Conservation (phyloP, 1,140 invertebrate species). For the Atopsyche davidsoni region DNA sequence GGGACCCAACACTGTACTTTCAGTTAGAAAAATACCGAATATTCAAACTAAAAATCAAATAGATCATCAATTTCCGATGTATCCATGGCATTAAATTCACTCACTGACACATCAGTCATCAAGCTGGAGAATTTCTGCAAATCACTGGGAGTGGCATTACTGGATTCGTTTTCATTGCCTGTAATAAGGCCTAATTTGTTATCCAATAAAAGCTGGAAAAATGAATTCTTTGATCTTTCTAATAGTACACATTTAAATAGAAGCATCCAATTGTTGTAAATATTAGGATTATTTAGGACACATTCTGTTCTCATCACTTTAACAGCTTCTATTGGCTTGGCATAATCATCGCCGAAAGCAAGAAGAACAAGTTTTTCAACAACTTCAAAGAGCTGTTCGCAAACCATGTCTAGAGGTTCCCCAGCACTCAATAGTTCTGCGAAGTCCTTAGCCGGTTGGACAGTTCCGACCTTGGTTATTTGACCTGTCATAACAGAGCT, state of each 20-base stretch:
- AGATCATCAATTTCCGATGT: conserved; percentile 39
- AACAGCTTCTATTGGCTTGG: conserved; percentile 38
- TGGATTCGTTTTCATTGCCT: conserved; percentile 38
- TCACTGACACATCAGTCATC: conserved; percentile 37
- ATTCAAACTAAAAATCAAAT: too few species aligned
- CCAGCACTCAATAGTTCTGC: conserved; percentile 33
- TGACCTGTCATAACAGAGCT: conserved; percentile 18
- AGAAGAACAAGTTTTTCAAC: conserved; percentile 40
- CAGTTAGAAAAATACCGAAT: too few species aligned
- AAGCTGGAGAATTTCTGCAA: conserved; percentile 32
- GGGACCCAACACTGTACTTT: too few species aligned
- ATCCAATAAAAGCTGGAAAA: conserved; percentile 35
- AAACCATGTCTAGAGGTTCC: conserved; percentile 33
- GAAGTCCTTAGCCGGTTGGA: conserved; percentile 40
- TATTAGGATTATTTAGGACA: conserved; percentile 33
- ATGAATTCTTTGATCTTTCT: conserved; percentile 33
- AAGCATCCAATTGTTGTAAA: conserved; percentile 42
- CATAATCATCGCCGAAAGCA: conserved; percentile 37
- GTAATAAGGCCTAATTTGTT: conserved; percentile 39
- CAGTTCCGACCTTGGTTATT: conserved; percentile 36
- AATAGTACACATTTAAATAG: conserved; percentile 36
- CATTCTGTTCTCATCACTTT: conserved; percentile 37
- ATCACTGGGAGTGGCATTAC: conserved; percentile 32
- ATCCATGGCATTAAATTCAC: conserved; percentile 36
- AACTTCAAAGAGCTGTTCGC: conserved; percentile 35